Conservation (phyloP, 1,140 invertebrate species). For the Zaprionus kolodkinae region DNA sequence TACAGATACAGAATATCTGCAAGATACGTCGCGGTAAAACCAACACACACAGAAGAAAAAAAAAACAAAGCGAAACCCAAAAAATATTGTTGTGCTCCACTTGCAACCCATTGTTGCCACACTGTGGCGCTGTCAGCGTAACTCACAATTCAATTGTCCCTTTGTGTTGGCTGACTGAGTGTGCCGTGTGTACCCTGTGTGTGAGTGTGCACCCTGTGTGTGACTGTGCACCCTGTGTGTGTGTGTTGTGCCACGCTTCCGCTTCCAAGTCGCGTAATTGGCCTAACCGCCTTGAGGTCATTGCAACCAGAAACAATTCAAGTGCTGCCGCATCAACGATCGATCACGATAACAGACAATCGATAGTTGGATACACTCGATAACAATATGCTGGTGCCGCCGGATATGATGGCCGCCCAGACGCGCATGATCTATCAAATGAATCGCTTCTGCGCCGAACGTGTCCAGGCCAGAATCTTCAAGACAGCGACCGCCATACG, state of each 20-base stretch:
- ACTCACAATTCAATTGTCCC: conserved; percentile 82
- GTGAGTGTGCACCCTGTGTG: not conserved
- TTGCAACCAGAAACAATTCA: conserved; percentile 4
- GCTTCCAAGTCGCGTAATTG: conserved; percentile 66
- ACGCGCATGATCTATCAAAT: conserved; percentile 96
- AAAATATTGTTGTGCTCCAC: conserved; percentile 55
- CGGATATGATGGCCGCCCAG: conserved; percentile 94
- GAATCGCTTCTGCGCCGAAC: conserved; percentile 96
- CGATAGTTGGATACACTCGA: not conserved
- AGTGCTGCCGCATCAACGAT: not conserved
- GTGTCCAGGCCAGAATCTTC: conserved; percentile 93
- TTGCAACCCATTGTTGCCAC: conserved; percentile 68
- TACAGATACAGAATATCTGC: conserved; percentile 32
- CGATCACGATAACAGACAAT: conserved; percentile 13
- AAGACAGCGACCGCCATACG: conserved; percentile 94
- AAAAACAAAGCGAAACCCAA: conserved; percentile 6
- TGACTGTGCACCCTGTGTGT: not conserved
- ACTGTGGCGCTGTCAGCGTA: conserved; percentile 65
- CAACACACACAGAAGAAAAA: conserved; percentile 1
- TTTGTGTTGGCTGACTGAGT: conserved; percentile 47
- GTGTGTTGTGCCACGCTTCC: not conserved
- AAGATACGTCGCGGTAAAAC: conserved; percentile 17
- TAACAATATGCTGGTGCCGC: conserved; percentile 88
- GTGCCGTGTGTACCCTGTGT: not conserved
- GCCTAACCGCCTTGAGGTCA: conserved; percentile 42